Percentiles rank a stretch among this genome's conserved stretches.
Evolutionary conservation across 2,113 vertebrate species (phyloP).

Genomic region (Herpailurus yagouaroundi): DNA sequence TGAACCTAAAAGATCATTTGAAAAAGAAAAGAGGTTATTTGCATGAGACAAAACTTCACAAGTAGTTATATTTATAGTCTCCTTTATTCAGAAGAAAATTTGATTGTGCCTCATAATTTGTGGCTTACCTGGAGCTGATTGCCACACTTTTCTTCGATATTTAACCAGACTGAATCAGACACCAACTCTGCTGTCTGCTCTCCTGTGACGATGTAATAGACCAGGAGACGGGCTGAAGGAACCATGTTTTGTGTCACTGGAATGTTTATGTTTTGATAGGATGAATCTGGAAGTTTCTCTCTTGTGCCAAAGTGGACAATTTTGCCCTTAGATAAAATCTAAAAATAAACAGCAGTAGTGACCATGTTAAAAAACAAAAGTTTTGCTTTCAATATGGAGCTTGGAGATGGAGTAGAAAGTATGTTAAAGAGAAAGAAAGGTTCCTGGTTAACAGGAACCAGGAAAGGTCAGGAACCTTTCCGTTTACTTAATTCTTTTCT

Average conservation of each 20-base stretch:
- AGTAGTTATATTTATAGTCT: neutral
- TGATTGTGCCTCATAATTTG: rapidly evolving
- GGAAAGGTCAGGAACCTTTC: neutral
- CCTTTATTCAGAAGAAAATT: neutral
- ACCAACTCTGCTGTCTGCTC: slow-evolving; percentile 91
- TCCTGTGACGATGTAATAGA: slow-evolving; percentile 92
- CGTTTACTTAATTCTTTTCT: neutral
- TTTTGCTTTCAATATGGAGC: neutral
- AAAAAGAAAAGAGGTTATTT: slow-evolving; percentile 44
- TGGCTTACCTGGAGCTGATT: slow-evolving; percentile 89
- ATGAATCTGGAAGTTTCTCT: slow-evolving; percentile 63
- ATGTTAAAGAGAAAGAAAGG: neutral
- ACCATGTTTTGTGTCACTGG: slow-evolving; percentile 91
- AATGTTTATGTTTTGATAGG: slow-evolving; percentile 87
- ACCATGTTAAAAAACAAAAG: neutral
- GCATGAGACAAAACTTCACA: neutral
- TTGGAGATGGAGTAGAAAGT: neutral
- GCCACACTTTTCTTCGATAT: slow-evolving; percentile 90
- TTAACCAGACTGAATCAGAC: slow-evolving; percentile 94
- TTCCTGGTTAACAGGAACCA: neutral
- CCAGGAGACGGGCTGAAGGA: slow-evolving; percentile 93
- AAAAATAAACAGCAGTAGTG: slow-evolving; percentile 19
- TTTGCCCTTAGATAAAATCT: slow-evolving; percentile 92
- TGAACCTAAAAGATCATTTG: slow-evolving; percentile 83
- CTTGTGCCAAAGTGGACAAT: slow-evolving; percentile 85